Base-by-base conservation (phyloP, 2,888 invertebrate genomes). In the Plebejus argus region DNA sequence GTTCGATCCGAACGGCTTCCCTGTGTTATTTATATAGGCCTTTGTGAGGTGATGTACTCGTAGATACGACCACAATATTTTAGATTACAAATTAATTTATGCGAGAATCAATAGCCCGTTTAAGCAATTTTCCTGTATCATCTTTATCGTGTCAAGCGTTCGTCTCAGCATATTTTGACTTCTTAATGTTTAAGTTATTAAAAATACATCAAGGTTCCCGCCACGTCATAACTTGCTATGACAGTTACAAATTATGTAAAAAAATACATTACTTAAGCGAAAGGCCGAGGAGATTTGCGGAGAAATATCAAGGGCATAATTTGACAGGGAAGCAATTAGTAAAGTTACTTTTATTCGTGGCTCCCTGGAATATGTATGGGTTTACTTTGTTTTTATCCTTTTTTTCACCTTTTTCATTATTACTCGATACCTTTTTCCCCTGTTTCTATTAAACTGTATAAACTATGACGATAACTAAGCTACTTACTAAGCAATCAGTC, bases 131-230 rank as follows among this genome's bases (percentile, higher is more conserved):
- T 61, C 23, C 61, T 23, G 61, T 61, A 58, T 58, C 58, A 58
- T 61, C 61, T 61, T 20, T 10, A 61, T 12, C 61, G 61, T 61
- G 61, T 61, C 61, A 58, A 20, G 58, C 7, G 20, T 8, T n/a
- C 20, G 20, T 58, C 61, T 61, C 61, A 61, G 61, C 61, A 71
- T 71, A 39, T 71, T 71, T 39, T 33, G 71, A 35, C 71, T 71
- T 71, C 35, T 71, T 39, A 71, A 71, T 39, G 71, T n/a, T 71
- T 18, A 71, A 39, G 35, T 71, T 71, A 71, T 71, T 71, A 71
- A 71, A 71, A 71, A 71, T 71, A 71, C 71, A 71, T 71, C 71
- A 71, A 39, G 71, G 39, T 20, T 20, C 20, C 39, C 7, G 71
- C 71, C 39, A 20, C 35, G 71, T 71, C 71, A 71, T 71, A 71